phyloP scores from a whole-genome alignment of 1,140 invertebrate genomes.

The Pseudomyrmex cubaensis region DNA sequence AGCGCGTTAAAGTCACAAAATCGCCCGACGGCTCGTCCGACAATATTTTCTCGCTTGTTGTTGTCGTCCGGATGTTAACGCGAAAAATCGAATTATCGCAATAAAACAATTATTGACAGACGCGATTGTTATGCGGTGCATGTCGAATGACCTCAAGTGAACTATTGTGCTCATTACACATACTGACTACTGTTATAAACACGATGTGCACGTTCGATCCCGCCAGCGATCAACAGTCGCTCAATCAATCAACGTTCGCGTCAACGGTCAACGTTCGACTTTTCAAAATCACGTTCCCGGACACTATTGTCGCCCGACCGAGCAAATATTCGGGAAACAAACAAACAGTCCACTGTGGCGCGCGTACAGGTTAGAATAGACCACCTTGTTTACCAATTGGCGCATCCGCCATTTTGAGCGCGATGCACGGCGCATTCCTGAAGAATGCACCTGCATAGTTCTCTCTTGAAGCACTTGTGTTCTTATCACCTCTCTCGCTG shows the following conservation, averaged over 20 bases:
- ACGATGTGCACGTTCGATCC: conserved; percentile 62
- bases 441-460: background rate
- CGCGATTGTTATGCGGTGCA: conserved; percentile 46
- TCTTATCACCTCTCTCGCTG: background rate
- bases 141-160: conserved; percentile 76
- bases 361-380: conserved; percentile 79
- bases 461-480: background rate
- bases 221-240: background rate
- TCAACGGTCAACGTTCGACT: background rate
- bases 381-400: conserved; percentile 81
- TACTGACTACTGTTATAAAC: conserved; percentile 71
- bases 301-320: background rate
- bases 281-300: background rate
- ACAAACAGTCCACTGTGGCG: background rate
- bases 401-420: conserved; percentile 81
- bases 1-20: conserved; percentile 10
- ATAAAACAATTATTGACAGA: conserved; percentile 44
- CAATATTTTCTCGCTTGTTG: background rate
- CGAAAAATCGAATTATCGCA: background rate
- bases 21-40: background rate
- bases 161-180: conserved; percentile 75
- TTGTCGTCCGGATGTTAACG: background rate
- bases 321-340: background rate
- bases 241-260: background rate
- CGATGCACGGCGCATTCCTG: conserved; percentile 40